phyloP scores from a whole-genome alignment of 2,113 vertebrate species.

The Penelope pileata region DNA sequence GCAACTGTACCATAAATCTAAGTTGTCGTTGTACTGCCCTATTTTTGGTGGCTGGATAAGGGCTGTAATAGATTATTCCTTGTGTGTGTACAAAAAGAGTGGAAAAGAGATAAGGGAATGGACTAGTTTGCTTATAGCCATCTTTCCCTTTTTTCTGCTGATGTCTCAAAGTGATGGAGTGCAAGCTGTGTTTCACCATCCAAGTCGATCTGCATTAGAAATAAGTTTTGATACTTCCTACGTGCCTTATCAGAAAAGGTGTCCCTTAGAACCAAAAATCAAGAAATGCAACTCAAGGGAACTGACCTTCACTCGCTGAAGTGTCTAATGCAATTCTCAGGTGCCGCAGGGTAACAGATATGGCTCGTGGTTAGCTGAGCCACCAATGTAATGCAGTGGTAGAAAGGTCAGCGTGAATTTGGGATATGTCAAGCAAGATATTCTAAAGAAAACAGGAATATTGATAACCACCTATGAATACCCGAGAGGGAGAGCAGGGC shows the following conservation, averaged over 20 bases:
- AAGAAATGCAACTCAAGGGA: background rate
- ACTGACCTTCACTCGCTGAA: background rate
- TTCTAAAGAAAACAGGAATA: background rate
- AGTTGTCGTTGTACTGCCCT: background rate
- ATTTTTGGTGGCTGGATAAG: background rate
- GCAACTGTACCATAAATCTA: background rate
- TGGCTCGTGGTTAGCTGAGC: background rate
- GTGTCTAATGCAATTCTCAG: background rate
- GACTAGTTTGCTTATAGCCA: background rate
- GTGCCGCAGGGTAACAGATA: background rate
- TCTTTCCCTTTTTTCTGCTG: background rate
- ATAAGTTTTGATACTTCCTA: background rate
- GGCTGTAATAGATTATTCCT: background rate
- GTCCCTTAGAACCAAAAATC: background rate
- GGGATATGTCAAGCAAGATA: background rate
- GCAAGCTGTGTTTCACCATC: background rate
- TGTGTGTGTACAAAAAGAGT: background rate
- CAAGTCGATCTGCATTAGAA: background rate
- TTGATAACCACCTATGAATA: background rate
- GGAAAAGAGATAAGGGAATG: background rate
- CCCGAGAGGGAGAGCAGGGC: fast-evolving
- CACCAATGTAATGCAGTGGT: background rate
- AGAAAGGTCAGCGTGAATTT: background rate
- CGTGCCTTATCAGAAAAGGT: background rate
- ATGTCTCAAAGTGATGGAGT: background rate